Conservation (phyloP, 2,113 vertebrate species). For the Rhinoptilus africanus region DNA sequence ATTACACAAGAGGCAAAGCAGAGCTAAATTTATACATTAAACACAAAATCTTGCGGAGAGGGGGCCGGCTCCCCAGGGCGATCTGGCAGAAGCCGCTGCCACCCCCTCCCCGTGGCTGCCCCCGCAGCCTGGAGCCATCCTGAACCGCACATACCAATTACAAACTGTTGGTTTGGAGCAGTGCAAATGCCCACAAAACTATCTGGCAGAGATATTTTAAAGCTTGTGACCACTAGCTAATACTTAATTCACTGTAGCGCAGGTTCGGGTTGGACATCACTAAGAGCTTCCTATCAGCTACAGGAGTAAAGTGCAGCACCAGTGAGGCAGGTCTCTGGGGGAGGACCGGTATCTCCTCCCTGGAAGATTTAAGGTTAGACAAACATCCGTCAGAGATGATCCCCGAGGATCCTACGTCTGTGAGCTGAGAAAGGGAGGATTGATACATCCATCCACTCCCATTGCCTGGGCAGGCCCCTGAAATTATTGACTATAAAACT, state of each 20-base stretch:
- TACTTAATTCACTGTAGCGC: not conserved
- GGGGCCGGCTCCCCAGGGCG: not conserved
- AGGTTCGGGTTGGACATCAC: not conserved
- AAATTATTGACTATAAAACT: not conserved
- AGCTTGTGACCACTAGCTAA: not conserved
- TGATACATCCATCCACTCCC: not conserved
- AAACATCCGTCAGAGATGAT: not conserved
- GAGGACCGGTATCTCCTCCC: not conserved
- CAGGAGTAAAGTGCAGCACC: accelerated
- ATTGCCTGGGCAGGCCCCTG: not conserved
- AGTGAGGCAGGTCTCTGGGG: not conserved
- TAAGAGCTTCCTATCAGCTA: not conserved
- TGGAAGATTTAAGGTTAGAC: not conserved
- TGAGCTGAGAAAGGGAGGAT: not conserved
- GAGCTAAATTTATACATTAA: not conserved
- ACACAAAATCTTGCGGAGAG: not conserved
- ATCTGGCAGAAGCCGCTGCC: not conserved
- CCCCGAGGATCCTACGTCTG: accelerated
- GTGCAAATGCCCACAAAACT: not conserved
- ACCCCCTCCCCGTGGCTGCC: not conserved
- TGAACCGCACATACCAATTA: not conserved
- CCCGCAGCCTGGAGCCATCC: not conserved
- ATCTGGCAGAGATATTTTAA: not conserved
- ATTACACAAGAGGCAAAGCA: not conserved
- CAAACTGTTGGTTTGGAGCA: not conserved